Base-by-base conservation (phyloP, 2,113 vertebrate species). In the Callorhinus ursinus region DNA sequence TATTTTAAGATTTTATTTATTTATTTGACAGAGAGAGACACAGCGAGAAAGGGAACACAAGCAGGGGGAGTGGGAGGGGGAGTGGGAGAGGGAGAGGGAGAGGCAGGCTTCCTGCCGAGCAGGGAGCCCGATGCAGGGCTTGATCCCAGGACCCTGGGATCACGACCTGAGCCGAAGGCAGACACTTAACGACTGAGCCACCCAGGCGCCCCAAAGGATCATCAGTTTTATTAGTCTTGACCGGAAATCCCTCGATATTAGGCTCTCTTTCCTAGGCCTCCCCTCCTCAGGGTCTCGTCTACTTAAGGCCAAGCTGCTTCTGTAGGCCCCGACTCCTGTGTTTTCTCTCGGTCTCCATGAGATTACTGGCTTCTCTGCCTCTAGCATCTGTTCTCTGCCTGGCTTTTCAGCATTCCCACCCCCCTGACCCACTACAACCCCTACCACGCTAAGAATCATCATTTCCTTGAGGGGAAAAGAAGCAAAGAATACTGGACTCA, bases 201-300 rank as follows among this genome's bases (percentile, higher is more conserved):
- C 39, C 39, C 39, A 39, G 39, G 39, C 39, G 4, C 39, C 39
- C 39, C 39, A 82, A 83, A 93, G 10, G 22, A 67, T 42, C 51
- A 24, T 39, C 16, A 69, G 5, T 90, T 95, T 84, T 84, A 84
- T 77, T 46, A 72, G 22, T 77, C 28, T 85, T 77, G 49, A 77
- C 67, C 22, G 49, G 80, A 85, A 95, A 36, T 90, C 13, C 57
- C 5, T 36, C 55, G 19, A 51, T 55, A 39, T 22, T 31, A 67
- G 39, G 1, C 57, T 93, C 1, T 85, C n/a, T 83, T 63, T 55
- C 65, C 39, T 39, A 82, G 81, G 65, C 28, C 28, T 67, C 21
- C 16, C 16, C 42, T 61, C 51, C 74, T 51, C 13, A 59, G 81
- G 39, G 26, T 76, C 26, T 91, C 51, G 36, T 19, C 69, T 77